phyloP scores from a whole-genome alignment of 2,888 invertebrate genomes.

The Lithophane leautieri region DNA sequence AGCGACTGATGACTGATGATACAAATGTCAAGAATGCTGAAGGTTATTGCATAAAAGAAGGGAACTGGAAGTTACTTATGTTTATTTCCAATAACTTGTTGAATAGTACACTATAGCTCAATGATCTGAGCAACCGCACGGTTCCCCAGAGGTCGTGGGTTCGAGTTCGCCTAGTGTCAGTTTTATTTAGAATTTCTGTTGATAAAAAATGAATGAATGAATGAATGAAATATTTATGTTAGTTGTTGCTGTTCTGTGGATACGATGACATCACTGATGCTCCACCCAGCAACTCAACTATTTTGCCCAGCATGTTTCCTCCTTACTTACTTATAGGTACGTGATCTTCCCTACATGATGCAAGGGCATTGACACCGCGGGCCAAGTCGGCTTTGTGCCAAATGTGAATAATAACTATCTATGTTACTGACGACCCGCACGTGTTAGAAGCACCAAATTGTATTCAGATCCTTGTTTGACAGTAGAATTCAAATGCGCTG shows the following conservation, averaged over 20 bases:
- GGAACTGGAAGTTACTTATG: neutral
- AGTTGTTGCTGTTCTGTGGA: no score
- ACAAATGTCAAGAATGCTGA: slow-evolving; percentile 53
- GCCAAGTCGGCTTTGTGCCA: slow-evolving; percentile 79
- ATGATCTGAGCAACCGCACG: neutral
- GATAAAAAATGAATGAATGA: no score
- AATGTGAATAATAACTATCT: slow-evolving; percentile 86
- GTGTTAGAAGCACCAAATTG: slow-evolving; percentile 72
- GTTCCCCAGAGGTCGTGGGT: neutral
- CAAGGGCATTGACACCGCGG: slow-evolving; percentile 78
- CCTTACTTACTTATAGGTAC: slow-evolving; percentile 57
- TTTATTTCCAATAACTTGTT: slow-evolving; percentile 1
- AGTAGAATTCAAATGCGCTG: slow-evolving; percentile 77
- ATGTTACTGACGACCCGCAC: slow-evolving; percentile 73
- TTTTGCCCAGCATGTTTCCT: slow-evolving; percentile 25
- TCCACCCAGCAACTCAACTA: neutral
- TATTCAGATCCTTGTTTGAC: slow-evolving; percentile 82
- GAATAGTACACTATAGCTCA: neutral
- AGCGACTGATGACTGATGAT: slow-evolving; percentile 35
- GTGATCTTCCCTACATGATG: slow-evolving; percentile 69
- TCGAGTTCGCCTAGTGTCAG: neutral
- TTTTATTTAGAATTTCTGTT: neutral
- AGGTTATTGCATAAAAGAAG: slow-evolving; percentile 38
- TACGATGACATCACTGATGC: neutral
- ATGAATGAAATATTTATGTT: no score